Percentiles rank a stretch among this genome's conserved stretches.
These are phyloP conservation scores for Uloborus diversus DNA, from an alignment of 1,140 invertebrate species.

Conservation along the genomic window DNA sequence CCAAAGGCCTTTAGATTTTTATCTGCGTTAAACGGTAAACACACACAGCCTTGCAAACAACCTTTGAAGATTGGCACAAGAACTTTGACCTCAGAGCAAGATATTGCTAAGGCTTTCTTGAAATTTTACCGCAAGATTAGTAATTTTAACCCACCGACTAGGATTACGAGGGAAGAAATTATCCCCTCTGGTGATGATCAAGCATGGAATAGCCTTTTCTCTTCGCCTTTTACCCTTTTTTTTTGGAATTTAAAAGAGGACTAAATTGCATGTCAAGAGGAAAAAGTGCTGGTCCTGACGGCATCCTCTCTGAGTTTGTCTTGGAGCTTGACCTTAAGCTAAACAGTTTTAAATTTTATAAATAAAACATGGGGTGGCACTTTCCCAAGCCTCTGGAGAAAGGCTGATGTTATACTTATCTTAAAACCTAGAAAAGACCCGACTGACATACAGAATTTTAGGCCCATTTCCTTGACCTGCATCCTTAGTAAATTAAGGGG, in stretches of 20 bases:
- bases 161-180: neutral
- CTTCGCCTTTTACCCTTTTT: neutral
- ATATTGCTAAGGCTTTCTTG: neutral
- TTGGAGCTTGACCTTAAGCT: neutral
- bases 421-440: neutral
- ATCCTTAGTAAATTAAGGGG: neutral
- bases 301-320: neutral
- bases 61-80: neutral
- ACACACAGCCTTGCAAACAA: neutral
- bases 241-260: neutral
- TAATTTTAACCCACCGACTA: neutral
- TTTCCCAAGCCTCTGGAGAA: neutral
- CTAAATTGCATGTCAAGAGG: neutral
- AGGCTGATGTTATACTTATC: neutral
- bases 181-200: neutral
- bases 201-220: neutral
- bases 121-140: conserved; percentile 2
- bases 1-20: conserved; percentile 8
- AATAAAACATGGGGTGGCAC: neutral
- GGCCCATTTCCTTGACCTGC: neutral
- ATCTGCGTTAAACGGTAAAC: neutral
- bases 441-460: neutral
- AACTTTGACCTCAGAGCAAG: neutral
- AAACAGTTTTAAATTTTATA: neutral
- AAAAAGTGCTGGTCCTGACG: neutral